Conservation (phyloP, 2,888 invertebrate genomes). For the Calameuta pallipes region DNA sequence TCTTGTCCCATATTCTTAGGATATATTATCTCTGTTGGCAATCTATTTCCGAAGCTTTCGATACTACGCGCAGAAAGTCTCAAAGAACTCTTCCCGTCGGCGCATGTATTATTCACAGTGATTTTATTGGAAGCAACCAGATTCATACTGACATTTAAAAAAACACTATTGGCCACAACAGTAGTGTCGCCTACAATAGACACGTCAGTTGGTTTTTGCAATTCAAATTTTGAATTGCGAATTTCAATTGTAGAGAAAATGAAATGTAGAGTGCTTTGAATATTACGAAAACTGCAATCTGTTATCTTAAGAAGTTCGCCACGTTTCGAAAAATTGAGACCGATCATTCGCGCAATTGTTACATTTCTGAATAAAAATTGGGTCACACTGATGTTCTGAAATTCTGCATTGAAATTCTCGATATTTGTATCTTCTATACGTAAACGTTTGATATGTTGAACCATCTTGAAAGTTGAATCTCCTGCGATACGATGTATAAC, state of each 20-base stretch:
- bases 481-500: conserved; percentile 38
- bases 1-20: conserved; percentile 16
- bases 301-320: conserved; percentile 37
- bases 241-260: conserved; percentile 42
- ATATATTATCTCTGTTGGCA: conserved; percentile 52
- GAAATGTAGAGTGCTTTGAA: conserved; percentile 42
- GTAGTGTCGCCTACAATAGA: conserved; percentile 38
- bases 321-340: conserved; percentile 39
- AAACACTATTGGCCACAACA: conserved; percentile 39
- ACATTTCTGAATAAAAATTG: conserved; percentile 44
- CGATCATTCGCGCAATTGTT: conserved; percentile 38
- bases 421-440: conserved; percentile 42
- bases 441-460: conserved; percentile 37
- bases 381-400: conserved; percentile 32
- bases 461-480: conserved; percentile 34
- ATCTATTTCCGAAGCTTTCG: conserved; percentile 41
- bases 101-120: conserved; percentile 44
- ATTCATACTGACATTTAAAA: conserved; percentile 47
- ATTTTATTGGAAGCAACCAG: conserved; percentile 36
- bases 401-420: conserved; percentile 44
- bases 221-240: conserved; percentile 40
- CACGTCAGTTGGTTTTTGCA: conserved; percentile 41
- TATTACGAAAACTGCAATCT: conserved; percentile 37
- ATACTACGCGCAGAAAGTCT: conserved; percentile 42
- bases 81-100: conserved; percentile 50